A percentile compares a stretch with the other conserved stretches of the same genome.
Evolutionary conservation across 2,113 vertebrate species (phyloP).

Genomic region (Onychorhynchus coronatus): DNA sequence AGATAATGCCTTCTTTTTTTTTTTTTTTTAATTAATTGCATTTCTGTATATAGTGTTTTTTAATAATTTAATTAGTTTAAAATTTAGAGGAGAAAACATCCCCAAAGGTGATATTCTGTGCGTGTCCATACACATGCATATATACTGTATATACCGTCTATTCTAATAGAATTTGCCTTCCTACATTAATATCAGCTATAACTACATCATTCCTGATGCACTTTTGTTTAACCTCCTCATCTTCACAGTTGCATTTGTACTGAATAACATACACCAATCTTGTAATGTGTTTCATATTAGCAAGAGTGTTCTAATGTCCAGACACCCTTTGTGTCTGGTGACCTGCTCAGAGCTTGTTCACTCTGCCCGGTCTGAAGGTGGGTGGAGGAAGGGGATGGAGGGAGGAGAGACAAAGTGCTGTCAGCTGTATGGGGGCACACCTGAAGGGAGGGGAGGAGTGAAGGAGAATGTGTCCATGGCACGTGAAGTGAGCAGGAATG

Average conservation of each 20-base stretch:
- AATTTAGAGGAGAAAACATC: neutral
- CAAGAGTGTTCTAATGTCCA: neutral
- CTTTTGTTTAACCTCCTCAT: neutral
- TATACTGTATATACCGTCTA: neutral
- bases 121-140: neutral
- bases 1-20: rapidly evolving
- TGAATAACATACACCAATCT: rapidly evolving
- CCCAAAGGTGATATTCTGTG: neutral
- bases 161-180: neutral
- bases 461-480: neutral
- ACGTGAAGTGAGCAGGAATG: neutral
- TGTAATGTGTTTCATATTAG: neutral
- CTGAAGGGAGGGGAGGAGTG: neutral
- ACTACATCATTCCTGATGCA: neutral
- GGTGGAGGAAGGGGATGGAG: neutral
- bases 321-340: neutral
- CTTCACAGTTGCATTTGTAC: neutral
- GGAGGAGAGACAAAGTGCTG: neutral
- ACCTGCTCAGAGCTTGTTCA: neutral
- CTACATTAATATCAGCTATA: neutral
- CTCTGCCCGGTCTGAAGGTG: neutral
- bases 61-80: neutral
- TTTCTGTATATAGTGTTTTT: neutral
- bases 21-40: neutral
- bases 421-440: neutral